phyloP scores from a whole-genome alignment of 2,888 invertebrate species.

The Cryptosula pallasiana region DNA sequence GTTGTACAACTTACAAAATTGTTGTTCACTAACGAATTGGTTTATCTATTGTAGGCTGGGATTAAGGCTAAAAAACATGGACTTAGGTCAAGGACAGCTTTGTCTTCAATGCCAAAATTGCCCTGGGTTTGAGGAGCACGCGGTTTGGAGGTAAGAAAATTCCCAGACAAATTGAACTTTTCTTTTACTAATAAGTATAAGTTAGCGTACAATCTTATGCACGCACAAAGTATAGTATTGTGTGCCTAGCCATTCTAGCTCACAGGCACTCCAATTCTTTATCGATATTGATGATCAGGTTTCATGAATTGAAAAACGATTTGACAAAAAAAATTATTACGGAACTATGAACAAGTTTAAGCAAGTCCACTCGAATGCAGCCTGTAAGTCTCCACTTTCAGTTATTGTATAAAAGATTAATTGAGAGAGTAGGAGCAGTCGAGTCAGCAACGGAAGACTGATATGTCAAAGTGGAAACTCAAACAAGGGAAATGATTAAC shows the following conservation, averaged over 20 bases:
- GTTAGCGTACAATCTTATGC: too few species aligned
- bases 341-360: background rate
- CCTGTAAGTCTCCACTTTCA: background rate
- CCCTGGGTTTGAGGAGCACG: background rate
- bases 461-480: too few species aligned
- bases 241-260: too few species aligned
- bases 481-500: too few species aligned
- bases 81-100: background rate
- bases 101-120: background rate
- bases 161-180: too few species aligned
- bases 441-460: background rate
- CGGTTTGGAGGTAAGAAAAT: conserved; percentile 6
- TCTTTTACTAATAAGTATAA: too few species aligned
- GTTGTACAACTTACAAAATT: too few species aligned
- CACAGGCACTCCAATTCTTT: background rate
- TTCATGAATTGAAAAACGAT: background rate
- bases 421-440: too few species aligned
- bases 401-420: background rate
- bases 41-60: too few species aligned
- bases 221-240: too few species aligned
- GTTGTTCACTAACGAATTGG: too few species aligned
- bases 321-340: background rate
- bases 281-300: background rate
- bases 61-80: background rate
- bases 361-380: background rate